Evolutionary conservation across 1,140 invertebrate genomes (phyloP).

Genomic region (Heliothis subflexa): DNA sequence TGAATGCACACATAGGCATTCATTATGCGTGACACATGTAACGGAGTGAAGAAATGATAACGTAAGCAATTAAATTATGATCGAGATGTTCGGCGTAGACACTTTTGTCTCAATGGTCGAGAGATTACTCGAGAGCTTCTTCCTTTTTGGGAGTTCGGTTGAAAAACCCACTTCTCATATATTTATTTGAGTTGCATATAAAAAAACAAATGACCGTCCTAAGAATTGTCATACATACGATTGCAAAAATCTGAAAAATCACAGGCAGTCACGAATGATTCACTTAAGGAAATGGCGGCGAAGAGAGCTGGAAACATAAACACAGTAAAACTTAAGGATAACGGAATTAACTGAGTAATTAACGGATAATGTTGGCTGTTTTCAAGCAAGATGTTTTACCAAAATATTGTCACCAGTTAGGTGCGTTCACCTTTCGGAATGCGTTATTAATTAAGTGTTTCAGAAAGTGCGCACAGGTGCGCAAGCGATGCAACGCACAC

Average conservation of each 20-base stretch:
- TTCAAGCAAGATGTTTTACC: constrained; percentile 1
- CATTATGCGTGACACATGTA: no score
- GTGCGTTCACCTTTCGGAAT: constrained; percentile 31
- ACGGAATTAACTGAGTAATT: not conserved
- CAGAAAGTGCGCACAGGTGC: constrained; percentile 33
- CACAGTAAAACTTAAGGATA: not conserved
- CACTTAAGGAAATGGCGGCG: not conserved
- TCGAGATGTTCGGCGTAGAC: no score
- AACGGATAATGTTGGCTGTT: constrained; percentile 5
- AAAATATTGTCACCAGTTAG: constrained; percentile 30
- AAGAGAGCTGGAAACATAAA: not conserved
- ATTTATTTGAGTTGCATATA: no score
- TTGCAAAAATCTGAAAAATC: not conserved
- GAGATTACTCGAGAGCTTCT: no score
- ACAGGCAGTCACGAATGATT: not conserved
- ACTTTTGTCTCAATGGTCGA: no score
- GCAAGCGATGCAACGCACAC: constrained; percentile 30
- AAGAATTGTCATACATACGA: no score
- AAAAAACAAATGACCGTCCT: no score
- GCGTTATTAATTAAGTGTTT: constrained; percentile 37
- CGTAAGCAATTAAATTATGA: no score
- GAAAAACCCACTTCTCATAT: no score
- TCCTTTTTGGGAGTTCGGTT: not conserved
- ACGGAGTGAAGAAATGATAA: no score
- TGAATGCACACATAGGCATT: no score